Evolutionary conservation across 2,888 invertebrate species (phyloP).

Genomic region (Ganaspis brasiliensis): DNA sequence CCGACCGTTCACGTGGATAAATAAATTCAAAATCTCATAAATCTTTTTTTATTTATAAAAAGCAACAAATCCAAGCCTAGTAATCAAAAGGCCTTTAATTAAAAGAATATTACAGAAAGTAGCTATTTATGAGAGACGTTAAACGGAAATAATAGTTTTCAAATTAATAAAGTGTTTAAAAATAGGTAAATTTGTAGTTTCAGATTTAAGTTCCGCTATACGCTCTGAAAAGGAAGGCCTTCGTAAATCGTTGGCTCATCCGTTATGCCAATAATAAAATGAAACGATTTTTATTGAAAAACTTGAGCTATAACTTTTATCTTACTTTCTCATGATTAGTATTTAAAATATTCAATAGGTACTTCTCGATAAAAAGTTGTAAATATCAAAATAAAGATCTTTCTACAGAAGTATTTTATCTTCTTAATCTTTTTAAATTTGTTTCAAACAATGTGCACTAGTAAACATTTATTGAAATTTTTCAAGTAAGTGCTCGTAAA

Average conservation of each 20-base stretch:
- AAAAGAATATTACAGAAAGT: background rate
- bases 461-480: too few relatives aligned
- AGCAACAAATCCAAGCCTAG: background rate
- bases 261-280: slow-evolving; percentile 15
- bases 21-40: too few relatives aligned
- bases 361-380: background rate
- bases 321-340: background rate
- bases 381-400: background rate
- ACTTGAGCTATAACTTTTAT: background rate
- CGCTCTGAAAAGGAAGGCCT: slow-evolving; percentile 39
- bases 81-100: background rate
- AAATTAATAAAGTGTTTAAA: background rate
- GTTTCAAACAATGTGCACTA: too few relatives aligned
- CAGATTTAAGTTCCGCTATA: slow-evolving; percentile 33
- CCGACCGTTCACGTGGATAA: too few relatives aligned
- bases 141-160: background rate
- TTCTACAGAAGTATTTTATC: too few relatives aligned
- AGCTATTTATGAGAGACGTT: background rate
- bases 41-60: background rate
- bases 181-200: slow-evolving; percentile 27
- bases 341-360: slow-evolving; percentile 2
- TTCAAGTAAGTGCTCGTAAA: too few relatives aligned
- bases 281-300: background rate
- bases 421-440: too few relatives aligned
- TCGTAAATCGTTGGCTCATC: slow-evolving; percentile 31